A percentile compares a stretch with the other conserved stretches of the same genome.
These are phyloP conservation scores for Neodiprion lecontei DNA, from an alignment of 1,140 invertebrate genomes.

Conservation along the genomic window DNA sequence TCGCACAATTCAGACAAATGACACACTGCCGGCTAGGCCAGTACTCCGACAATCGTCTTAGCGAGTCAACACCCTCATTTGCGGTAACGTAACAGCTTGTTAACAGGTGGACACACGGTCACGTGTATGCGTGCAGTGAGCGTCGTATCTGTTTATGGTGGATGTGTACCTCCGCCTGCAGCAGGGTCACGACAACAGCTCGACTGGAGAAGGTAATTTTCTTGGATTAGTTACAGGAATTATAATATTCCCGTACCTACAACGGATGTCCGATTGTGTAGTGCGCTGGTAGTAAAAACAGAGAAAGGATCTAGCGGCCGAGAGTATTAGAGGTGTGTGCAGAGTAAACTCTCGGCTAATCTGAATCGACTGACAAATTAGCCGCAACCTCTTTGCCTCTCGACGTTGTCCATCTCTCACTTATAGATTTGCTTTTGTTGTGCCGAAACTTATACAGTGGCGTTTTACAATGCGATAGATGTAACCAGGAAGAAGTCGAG, in stretches of 20 bases:
- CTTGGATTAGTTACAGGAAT: not conserved
- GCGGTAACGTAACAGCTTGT: not conserved
- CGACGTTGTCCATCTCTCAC: not conserved
- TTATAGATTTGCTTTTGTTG: not conserved
- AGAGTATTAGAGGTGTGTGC: not conserved
- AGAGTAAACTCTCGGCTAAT: not conserved
- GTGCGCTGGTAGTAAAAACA: not conserved
- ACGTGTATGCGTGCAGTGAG: too few species aligned
- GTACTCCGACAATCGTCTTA: not conserved
- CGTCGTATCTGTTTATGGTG: not conserved
- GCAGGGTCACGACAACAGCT: not conserved
- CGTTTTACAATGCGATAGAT: too few species aligned
- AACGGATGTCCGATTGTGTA: conserved; percentile 1
- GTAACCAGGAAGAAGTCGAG: too few species aligned
- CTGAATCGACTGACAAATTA: not conserved
- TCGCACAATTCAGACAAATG: too few species aligned
- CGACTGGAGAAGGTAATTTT: not conserved
- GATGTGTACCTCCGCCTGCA: not conserved
- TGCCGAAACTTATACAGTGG: too few species aligned
- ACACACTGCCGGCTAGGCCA: too few species aligned
- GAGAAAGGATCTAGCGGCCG: not conserved
- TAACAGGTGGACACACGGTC: too few species aligned
- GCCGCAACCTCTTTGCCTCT: not conserved
- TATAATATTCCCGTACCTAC: not conserved
- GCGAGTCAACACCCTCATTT: not conserved